These are phyloP conservation scores for Hippocampus barbouri DNA, from an alignment of 2,113 vertebrate species.

Conservation along the genomic window DNA sequence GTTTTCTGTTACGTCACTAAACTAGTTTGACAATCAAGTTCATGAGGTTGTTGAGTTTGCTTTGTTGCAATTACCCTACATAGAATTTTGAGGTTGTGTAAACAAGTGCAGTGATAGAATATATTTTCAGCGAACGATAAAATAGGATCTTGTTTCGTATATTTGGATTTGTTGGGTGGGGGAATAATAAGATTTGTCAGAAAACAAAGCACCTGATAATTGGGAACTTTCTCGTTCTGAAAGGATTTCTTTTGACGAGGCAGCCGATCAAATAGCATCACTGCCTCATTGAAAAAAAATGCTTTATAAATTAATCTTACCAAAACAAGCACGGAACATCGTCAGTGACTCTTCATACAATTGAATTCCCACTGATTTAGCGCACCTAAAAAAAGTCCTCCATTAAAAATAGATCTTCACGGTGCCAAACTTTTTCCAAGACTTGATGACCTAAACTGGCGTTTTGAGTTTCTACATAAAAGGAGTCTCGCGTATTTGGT, in stretches of 20 bases:
- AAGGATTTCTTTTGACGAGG: constrained; percentile 4
- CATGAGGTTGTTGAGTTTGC: constrained; percentile 78
- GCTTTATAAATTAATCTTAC: constrained; percentile 28
- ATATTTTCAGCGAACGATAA: constrained; percentile 21
- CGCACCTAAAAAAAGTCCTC: constrained; percentile 18
- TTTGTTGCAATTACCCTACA: constrained; percentile 65
- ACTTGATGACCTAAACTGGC: not conserved
- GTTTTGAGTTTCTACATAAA: constrained; percentile 11
- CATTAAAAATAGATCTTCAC: constrained; percentile 17
- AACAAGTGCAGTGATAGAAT: constrained; percentile 43
- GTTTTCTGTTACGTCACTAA: constrained; percentile 74
- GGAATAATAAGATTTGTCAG: constrained; percentile 25
- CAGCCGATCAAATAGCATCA: constrained; percentile 6
- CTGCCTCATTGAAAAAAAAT: constrained; percentile 40
- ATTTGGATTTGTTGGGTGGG: constrained; percentile 12
- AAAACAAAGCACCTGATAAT: constrained; percentile 13
- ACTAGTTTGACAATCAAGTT: constrained; percentile 81
- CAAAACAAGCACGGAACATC: constrained; percentile 43
- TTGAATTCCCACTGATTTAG: constrained; percentile 25
- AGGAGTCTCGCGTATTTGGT: constrained; percentile 18
- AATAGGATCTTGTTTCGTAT: constrained; percentile 22
- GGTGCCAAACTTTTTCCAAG: not conserved
- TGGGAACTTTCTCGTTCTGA: not conserved
- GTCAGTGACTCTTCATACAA: constrained; percentile 30
- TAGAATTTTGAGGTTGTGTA: constrained; percentile 51